Conservation (phyloP, 2,113 vertebrate species). For the Vimba vimba region DNA sequence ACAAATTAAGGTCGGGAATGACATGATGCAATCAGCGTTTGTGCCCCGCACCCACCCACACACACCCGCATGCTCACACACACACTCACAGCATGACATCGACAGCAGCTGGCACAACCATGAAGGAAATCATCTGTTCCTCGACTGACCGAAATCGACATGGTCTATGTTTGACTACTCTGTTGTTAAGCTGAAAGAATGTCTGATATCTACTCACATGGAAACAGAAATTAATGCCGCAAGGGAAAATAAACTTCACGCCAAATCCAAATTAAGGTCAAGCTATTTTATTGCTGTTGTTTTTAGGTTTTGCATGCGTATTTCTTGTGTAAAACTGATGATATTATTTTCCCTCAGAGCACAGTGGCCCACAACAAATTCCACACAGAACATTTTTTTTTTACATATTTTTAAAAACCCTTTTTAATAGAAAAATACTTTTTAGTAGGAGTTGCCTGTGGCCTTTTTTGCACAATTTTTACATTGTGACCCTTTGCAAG, state of each 20-base stretch:
- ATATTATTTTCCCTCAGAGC: neutral
- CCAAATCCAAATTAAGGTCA: constrained; percentile 40
- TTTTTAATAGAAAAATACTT: too few species aligned
- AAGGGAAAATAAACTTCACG: constrained; percentile 24
- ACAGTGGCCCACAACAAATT: neutral
- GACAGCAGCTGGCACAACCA: constrained; percentile 36
- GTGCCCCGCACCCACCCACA: neutral
- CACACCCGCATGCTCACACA: neutral
- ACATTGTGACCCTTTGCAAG: neutral
- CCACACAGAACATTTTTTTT: neutral
- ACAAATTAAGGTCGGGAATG: constrained; percentile 2
- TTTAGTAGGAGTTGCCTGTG: neutral
- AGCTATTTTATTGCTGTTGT: neutral
- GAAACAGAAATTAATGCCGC: constrained; percentile 26
- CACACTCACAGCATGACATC: constrained; percentile 12
- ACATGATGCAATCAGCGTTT: constrained; percentile 23
- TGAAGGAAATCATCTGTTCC: constrained; percentile 31
- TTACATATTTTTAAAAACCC: neutral
- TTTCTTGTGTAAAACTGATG: neutral
- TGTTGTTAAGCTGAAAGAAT: constrained; percentile 34
- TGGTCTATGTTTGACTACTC: constrained; percentile 32
- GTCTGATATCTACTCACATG: constrained; percentile 35
- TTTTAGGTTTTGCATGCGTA: neutral
- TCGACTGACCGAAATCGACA: constrained; percentile 29
- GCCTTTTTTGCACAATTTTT: neutral